Evolutionary conservation across 2,888 invertebrate species (phyloP).

Genomic region (Zaprionus bogoriensis): DNA sequence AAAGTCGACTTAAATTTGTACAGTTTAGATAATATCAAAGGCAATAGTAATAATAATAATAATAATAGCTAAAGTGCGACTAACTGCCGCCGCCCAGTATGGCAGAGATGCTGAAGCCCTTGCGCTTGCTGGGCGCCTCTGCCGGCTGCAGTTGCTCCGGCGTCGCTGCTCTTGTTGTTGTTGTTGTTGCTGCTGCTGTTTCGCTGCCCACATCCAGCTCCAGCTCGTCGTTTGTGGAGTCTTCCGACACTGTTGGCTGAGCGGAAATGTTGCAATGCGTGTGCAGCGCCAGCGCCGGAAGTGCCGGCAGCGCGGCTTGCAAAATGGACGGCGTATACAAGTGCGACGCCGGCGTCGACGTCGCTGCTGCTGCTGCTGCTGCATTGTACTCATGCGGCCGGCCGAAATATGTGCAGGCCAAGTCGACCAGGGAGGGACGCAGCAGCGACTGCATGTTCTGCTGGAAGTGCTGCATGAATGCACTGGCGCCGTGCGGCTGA

Average conservation of each 20-base stretch:
- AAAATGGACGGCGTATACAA: slow-evolving; percentile 62
- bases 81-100: slow-evolving; percentile 81
- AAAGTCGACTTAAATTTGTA: slow-evolving; percentile 31
- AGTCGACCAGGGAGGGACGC: slow-evolving; percentile 81
- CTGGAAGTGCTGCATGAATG: slow-evolving; percentile 81
- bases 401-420: slow-evolving; percentile 82
- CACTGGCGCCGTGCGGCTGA: too few relatives aligned
- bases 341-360: slow-evolving; percentile 34
- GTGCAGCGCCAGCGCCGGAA: slow-evolving; percentile 60
- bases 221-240: slow-evolving; percentile 58
- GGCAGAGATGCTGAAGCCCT: slow-evolving; percentile 82
- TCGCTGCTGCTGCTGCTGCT: slow-evolving; percentile 9
- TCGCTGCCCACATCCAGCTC: slow-evolving; percentile 68
- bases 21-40: slow-evolving; percentile 34
- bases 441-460: slow-evolving; percentile 81
- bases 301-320: slow-evolving; percentile 53
- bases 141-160: slow-evolving; percentile 38
- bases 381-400: slow-evolving; percentile 67
- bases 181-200: slow-evolving; percentile 30
- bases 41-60: background rate
- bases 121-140: slow-evolving; percentile 67
- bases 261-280: slow-evolving; percentile 54
- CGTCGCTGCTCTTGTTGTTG: slow-evolving; percentile 27
- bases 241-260: slow-evolving; percentile 52
- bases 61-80: background rate